These are phyloP conservation scores for Serranus cabrilla DNA, from an alignment of 2,797 vertebrate species.

Conservation along the genomic window DNA sequence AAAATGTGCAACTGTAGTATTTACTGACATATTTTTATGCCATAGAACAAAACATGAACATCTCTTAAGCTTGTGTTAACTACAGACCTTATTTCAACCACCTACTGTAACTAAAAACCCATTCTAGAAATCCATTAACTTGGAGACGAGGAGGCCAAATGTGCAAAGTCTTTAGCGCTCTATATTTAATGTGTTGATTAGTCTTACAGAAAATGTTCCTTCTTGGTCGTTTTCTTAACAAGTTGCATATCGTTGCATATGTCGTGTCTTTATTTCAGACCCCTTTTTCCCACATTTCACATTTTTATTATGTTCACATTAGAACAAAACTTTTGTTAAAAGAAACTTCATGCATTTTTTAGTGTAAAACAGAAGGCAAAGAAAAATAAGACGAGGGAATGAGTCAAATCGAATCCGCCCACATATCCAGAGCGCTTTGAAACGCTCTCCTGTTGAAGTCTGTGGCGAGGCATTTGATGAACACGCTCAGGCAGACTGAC, in stretches of 20 bases:
- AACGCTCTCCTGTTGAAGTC: slow-evolving; percentile 65
- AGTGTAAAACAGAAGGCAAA: slow-evolving; percentile 31
- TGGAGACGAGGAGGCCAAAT: too few species aligned
- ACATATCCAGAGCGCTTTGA: slow-evolving; percentile 69
- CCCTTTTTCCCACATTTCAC: background rate
- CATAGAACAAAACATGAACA: too few species aligned
- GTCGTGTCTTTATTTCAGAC: background rate
- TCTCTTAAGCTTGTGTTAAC: too few species aligned
- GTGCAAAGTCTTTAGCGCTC: too few species aligned
- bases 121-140: too few species aligned
- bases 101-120: too few species aligned
- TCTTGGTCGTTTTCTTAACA: background rate
- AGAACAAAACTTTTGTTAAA: slow-evolving; percentile 5
- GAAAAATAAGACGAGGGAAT: slow-evolving; percentile 36
- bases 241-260: background rate
- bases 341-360: slow-evolving; percentile 40
- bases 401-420: slow-evolving; percentile 62
- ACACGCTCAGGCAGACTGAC: slow-evolving; percentile 61
- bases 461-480: slow-evolving; percentile 65
- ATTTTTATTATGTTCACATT: background rate
- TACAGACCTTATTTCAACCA: too few species aligned
- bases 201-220: background rate
- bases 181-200: background rate
- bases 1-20: too few species aligned
- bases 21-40: too few species aligned